Conservation (phyloP, 64 coral and sea anemone species). For the Platygyra sinensis region DNA sequence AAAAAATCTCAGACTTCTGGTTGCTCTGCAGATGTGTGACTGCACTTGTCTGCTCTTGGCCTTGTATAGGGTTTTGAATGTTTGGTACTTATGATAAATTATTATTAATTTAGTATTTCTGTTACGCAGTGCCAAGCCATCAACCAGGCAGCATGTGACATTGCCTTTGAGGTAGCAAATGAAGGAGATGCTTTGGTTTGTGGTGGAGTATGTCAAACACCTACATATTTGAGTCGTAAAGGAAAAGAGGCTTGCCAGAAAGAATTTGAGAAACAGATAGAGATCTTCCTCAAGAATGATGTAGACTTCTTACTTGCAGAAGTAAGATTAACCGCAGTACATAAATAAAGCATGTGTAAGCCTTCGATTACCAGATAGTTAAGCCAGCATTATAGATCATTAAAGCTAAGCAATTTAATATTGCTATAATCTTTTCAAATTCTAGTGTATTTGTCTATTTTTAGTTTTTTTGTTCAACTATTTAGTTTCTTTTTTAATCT, state of each 20-base stretch:
- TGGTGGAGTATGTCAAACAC: conserved; percentile 94
- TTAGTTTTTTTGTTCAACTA: no score
- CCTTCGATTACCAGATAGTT: no score
- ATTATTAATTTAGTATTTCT: neutral
- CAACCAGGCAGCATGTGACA: conserved; percentile 93
- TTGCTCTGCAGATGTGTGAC: neutral
- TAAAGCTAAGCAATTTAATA: no score
- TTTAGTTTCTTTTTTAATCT: no score
- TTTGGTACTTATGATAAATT: neutral
- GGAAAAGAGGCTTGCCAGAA: conserved; percentile 89
- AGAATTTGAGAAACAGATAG: conserved; percentile 86
- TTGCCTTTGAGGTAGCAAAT: conserved; percentile 86
- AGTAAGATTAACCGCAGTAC: conserved; percentile 34
- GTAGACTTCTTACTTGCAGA: conserved; percentile 96
- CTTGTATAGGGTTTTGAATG: neutral
- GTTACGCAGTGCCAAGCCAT: conserved; percentile 60
- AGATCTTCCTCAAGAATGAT: conserved; percentile 89
- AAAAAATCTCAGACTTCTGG: neutral
- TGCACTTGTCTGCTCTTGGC: neutral
- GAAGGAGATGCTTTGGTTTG: conserved; percentile 86
- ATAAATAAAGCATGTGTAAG: no score
- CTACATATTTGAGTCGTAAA: conserved; percentile 87
- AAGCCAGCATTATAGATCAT: no score
- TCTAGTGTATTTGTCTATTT: no score
- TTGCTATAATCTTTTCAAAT: no score